A percentile compares a stretch with the other conserved stretches of the same genome.
These are phyloP conservation scores for Zaprionus obscuricornis DNA, from an alignment of 2,888 invertebrate species.

Conservation along the genomic window DNA sequence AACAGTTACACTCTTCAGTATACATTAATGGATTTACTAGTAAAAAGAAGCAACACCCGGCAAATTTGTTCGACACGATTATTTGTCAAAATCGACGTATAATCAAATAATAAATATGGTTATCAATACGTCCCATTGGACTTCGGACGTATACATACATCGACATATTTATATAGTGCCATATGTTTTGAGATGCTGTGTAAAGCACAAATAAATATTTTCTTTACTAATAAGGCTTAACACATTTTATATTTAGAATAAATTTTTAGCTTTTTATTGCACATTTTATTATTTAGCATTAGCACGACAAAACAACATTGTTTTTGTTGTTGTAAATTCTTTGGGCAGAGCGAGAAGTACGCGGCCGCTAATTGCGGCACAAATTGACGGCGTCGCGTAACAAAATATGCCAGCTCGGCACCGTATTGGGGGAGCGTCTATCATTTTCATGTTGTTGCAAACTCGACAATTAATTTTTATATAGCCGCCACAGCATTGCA, in stretches of 20 bases:
- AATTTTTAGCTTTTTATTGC: conserved; percentile 22
- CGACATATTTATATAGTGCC: conserved; percentile 27
- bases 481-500: conserved; percentile 6
- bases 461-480: conserved; percentile 33
- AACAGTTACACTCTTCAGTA: conserved; percentile 24
- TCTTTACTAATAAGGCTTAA: too few species aligned
- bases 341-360: conserved; percentile 52
- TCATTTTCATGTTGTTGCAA: conserved; percentile 62
- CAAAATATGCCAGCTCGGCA: conserved; percentile 78
- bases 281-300: conserved; percentile 25
- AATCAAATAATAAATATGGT: conserved; percentile 60
- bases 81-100: conserved; percentile 23
- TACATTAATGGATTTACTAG: neutral
- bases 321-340: conserved; percentile 75
- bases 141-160: conserved; percentile 48
- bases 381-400: conserved; percentile 66
- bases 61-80: conserved; percentile 15
- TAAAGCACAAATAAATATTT: conserved; percentile 19
- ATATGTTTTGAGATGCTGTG: conserved; percentile 58
- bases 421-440: conserved; percentile 72
- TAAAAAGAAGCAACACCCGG: conserved; percentile 32
- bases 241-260: neutral
- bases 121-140: conserved; percentile 57
- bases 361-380: conserved; percentile 63
- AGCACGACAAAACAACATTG: conserved; percentile 46